Base-by-base conservation (phyloP, 2,113 vertebrate genomes). In the Serinus canaria region DNA sequence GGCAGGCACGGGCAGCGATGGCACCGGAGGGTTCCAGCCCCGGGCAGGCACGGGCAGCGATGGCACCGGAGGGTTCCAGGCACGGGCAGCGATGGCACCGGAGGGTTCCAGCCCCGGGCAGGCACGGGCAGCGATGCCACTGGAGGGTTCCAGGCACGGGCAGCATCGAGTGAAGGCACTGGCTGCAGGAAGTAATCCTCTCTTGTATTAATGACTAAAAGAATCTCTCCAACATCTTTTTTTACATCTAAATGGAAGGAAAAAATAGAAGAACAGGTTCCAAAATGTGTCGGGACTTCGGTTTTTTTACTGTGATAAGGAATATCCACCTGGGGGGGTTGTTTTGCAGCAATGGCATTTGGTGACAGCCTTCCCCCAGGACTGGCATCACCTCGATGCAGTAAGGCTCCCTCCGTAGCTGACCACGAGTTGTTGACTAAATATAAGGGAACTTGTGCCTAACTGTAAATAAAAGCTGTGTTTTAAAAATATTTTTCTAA, bases 91-190 rank as follows among this genome's bases (percentile, higher is more conserved):
- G 62, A 28, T 28, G 50, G 50, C 23, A 7, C 1, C 49, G 14
- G 14, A 5, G 25, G 49, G 5, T 52, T 28, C 25, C 50, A 52
- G 50, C 50, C 50, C 50, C 4, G 15, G 5, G 15, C 50, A 10
- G 50, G 50, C 50, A 52, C 50, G 50, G 49, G 1, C 39, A 39
- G 39, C 39, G 39, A 39, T 39, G 39, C 10, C 39, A 7, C 1
- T 24, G 14, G 14, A 5, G 49, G 49, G 1, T 50, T 50, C 24
- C 49, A 50, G 49, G 37, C 37, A 37, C 37, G 39, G 39, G 39
- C 39, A 39, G 7, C n/a, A 6, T 8, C 5, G 3, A 37, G 33
- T 0, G 13, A 35, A 10, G 44, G 31, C 41, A 4, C 0, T 2
- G 70, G 2, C 43, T 8, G 46, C 69, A 22, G 62, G 28, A 24